phyloP scores from a whole-genome alignment of 2,888 invertebrate species.

The Megamerina dolium region DNA sequence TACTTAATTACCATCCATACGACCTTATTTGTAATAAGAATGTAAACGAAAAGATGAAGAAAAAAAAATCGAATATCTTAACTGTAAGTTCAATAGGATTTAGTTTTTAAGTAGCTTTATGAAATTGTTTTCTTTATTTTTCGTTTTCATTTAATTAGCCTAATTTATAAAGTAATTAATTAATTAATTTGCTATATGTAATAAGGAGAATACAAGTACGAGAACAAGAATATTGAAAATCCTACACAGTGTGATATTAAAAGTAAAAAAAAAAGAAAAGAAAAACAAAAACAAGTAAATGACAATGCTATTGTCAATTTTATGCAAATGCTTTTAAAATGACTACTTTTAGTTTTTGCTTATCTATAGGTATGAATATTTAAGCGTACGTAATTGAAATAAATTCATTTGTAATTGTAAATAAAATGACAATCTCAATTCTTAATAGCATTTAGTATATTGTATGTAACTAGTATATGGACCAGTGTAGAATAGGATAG shows the following conservation, averaged over 20 bases:
- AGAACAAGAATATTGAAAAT: conserved; percentile 26
- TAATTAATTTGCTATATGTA: no score
- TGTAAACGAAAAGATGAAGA: no score
- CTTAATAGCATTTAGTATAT: not conserved
- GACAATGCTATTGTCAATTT: no score
- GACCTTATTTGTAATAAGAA: no score
- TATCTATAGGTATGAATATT: not conserved
- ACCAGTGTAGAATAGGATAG: no score
- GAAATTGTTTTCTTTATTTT: conserved; percentile 8
- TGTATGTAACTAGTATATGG: no score
- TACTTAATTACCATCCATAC: not conserved
- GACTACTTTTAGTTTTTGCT: not conserved
- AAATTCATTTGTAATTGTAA: not conserved
- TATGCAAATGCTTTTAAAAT: not conserved
- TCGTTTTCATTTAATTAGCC: not conserved
- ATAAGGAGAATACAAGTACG: no score
- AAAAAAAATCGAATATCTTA: not conserved
- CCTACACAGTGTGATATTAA: conserved; percentile 50
- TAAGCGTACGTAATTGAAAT: not conserved
- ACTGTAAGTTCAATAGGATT: not conserved
- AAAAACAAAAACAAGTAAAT: conserved; percentile 15
- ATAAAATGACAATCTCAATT: not conserved
- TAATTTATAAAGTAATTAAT: conserved; percentile 14
- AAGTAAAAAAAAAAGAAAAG: conserved; percentile 19
- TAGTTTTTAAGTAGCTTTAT: conserved; percentile 4